phyloP scores from a whole-genome alignment of 2,113 vertebrate genomes.

The Dendrocopos noguchii region DNA sequence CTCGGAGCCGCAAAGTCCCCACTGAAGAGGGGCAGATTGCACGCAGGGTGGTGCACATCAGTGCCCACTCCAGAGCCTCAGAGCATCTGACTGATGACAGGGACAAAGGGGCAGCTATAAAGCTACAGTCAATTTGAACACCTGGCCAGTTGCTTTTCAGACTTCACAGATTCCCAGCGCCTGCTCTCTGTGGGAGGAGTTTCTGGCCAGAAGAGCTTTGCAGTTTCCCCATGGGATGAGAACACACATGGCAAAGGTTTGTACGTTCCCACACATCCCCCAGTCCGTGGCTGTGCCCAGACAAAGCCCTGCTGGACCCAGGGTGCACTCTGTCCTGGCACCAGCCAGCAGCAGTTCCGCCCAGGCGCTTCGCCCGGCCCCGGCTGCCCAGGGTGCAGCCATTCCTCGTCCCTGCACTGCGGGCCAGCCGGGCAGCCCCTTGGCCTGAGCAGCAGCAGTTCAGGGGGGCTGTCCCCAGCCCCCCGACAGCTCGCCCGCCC shows the following conservation, averaged over 20 bases:
- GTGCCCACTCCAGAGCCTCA: background rate
- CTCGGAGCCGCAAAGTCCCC: background rate
- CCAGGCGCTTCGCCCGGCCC: slow-evolving; percentile 1
- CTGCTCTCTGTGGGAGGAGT: background rate
- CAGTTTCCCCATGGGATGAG: slow-evolving; percentile 36
- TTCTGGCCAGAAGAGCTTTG: slow-evolving; percentile 19
- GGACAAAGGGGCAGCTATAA: slow-evolving; percentile 48
- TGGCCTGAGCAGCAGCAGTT: slow-evolving; percentile 72
- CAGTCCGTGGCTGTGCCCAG: background rate
- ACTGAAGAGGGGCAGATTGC: fast-evolving
- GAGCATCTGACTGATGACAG: background rate
- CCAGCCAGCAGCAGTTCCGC: slow-evolving; percentile 30
- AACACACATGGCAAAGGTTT: slow-evolving; percentile 15
- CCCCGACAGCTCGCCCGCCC: background rate
- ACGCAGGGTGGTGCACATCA: background rate
- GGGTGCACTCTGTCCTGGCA: background rate
- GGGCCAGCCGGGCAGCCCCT: slow-evolving; percentile 24
- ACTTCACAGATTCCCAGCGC: slow-evolving; percentile 45
- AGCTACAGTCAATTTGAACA: slow-evolving; percentile 34
- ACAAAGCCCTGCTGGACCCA: background rate
- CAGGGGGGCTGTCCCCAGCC: slow-evolving; percentile 33
- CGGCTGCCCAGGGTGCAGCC: background rate
- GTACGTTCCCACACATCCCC: slow-evolving; percentile 20
- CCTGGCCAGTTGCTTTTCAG: slow-evolving; percentile 59
- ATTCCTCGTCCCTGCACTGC: background rate